phyloP scores from a whole-genome alignment of 2,888 invertebrate genomes.

The Apamea epomidion region DNA sequence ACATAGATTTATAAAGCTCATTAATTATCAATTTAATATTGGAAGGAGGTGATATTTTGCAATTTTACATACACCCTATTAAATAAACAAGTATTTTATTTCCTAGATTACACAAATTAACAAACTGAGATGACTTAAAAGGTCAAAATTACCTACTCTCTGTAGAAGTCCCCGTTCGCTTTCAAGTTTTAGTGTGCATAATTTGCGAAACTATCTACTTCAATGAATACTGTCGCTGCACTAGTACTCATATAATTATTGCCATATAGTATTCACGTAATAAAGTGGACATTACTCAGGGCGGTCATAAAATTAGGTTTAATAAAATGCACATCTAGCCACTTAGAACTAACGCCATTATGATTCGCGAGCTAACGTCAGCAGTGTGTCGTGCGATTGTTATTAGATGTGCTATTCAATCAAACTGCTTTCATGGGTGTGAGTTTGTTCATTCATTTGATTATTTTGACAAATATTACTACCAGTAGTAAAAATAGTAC shows the following conservation, averaged over 20 bases:
- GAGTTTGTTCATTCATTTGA: not conserved
- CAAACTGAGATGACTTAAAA: not conserved
- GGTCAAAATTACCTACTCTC: not conserved
- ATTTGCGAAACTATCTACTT: not conserved
- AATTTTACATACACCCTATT: not conserved
- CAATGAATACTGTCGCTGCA: slow-evolving; percentile 1
- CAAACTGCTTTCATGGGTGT: slow-evolving; percentile 7
- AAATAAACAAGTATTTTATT: not conserved
- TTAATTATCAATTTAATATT: no score
- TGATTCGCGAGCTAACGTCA: slow-evolving; percentile 53
- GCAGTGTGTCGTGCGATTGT: slow-evolving; percentile 27
- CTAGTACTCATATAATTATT: slow-evolving; percentile 29
- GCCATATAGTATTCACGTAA: slow-evolving; percentile 13
- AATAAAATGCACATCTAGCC: slow-evolving; percentile 68
- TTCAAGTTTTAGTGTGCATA: not conserved
- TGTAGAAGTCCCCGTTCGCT: not conserved
- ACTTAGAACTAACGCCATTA: slow-evolving; percentile 61
- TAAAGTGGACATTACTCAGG: slow-evolving; percentile 51
- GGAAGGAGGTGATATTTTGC: not conserved
- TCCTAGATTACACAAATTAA: not conserved
- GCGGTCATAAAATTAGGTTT: slow-evolving; percentile 64
- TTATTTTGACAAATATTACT: not conserved
- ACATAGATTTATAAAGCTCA: not conserved
- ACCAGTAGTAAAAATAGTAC: not conserved
- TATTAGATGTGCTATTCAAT: slow-evolving; percentile 35